Evolutionary conservation across 2,113 vertebrate species (phyloP).

Genomic region (Sceloporus undulatus): DNA sequence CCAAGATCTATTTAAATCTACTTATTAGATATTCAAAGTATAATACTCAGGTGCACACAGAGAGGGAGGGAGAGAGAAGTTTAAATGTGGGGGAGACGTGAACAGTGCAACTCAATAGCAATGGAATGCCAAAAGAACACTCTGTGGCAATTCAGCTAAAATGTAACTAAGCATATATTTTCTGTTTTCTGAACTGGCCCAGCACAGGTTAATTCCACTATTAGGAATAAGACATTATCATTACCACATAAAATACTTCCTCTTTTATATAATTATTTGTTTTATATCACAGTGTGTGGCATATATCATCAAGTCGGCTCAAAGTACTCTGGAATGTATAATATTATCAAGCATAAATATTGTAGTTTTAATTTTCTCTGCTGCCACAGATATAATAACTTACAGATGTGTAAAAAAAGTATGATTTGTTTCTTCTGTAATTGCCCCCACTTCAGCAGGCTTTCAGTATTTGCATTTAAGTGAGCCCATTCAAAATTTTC

Average conservation of each 20-base stretch:
- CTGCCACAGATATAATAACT: conserved; percentile 42
- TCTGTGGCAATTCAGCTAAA: neutral
- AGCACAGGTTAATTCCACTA: neutral
- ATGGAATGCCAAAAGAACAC: neutral
- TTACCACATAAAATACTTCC: neutral
- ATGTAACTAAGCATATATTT: neutral
- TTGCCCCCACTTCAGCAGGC: conserved; percentile 40
- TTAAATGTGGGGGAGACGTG: neutral
- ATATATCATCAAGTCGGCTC: neutral
- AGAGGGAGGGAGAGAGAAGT: too few species aligned
- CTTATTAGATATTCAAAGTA: neutral
- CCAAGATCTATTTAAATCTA: too few species aligned
- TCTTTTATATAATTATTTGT: neutral
- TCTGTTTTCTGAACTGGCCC: neutral
- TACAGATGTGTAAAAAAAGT: conserved; percentile 30
- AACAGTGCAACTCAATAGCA: neutral
- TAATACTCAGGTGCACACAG: neutral
- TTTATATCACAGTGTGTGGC: neutral
- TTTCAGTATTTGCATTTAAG: conserved; percentile 44
- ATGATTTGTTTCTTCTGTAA: conserved; percentile 34
- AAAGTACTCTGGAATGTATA: neutral
- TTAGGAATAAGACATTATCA: neutral
- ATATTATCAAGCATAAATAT: conserved; percentile 44
- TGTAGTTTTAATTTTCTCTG: conserved; percentile 55
- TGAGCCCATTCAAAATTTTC: conserved; percentile 23